phyloP scores from a whole-genome alignment of 2,797 vertebrate genomes.

The Leucoraja ocellata region DNA sequence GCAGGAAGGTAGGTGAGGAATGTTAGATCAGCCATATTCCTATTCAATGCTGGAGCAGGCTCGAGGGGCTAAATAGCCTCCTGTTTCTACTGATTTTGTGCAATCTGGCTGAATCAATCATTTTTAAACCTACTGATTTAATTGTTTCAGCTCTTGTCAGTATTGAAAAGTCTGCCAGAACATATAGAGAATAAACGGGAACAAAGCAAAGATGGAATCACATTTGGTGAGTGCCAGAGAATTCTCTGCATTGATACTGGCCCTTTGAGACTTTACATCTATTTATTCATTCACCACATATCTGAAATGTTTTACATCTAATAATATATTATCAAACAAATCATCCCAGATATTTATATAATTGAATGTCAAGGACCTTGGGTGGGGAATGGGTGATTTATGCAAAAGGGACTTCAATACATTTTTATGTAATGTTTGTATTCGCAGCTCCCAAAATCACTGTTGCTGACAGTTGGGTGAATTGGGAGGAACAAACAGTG shows the following conservation, averaged over 20 bases:
- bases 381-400: not conserved
- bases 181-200: slow-evolving; percentile 63
- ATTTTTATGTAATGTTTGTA: not conserved
- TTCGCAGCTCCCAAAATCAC: slow-evolving; percentile 77
- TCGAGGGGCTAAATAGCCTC: not conserved
- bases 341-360: not conserved
- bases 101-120: not conserved
- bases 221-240: slow-evolving; percentile 64
- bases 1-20: no score
- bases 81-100: not conserved
- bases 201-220: slow-evolving; percentile 68
- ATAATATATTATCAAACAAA: not conserved
- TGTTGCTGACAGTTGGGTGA: slow-evolving; percentile 66
- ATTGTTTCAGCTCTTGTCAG: slow-evolving; percentile 70
- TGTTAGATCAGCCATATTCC: no score
- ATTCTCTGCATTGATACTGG: not conserved
- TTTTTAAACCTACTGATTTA: not conserved
- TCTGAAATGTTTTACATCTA: not conserved
- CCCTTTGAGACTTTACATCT: not conserved
- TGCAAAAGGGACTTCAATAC: not conserved
- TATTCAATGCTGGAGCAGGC: no score
- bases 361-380: not conserved
- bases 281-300: no score
- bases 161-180: slow-evolving; percentile 72
- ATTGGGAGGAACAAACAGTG: slow-evolving; percentile 83